These are phyloP conservation scores for Mandrillus leucophaeus DNA, from an alignment of 2,113 vertebrate species.

Conservation along the genomic window DNA sequence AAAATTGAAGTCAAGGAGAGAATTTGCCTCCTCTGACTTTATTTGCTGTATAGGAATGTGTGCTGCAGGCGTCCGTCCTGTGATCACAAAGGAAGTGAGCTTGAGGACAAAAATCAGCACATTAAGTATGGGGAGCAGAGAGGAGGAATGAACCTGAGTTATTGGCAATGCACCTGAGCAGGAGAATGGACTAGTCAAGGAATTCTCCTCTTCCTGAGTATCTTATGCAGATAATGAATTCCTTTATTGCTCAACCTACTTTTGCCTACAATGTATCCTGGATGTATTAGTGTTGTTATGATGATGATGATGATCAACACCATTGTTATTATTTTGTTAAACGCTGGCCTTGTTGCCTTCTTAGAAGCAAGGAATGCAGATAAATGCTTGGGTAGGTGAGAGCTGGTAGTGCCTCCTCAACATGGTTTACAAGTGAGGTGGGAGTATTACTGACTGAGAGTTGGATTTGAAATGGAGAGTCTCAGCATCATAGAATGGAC, in stretches of 20 bases:
- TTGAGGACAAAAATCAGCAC: neutral
- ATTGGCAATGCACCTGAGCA: neutral
- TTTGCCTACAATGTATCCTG: neutral
- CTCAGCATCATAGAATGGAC: neutral
- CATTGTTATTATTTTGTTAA: no score
- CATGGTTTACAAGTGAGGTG: neutral
- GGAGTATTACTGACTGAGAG: neutral
- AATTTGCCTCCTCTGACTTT: neutral
- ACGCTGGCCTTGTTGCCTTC: neutral
- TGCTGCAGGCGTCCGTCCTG: neutral
- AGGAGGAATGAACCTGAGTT: neutral
- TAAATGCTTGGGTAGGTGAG: neutral
- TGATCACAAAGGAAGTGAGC: neutral
- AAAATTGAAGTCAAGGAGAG: neutral
- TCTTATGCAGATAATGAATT: neutral
- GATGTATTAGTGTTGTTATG: neutral
- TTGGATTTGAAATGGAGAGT: neutral
- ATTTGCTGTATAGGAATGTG: no score
- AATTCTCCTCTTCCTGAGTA: neutral
- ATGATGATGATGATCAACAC: neutral
- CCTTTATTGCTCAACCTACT: neutral
- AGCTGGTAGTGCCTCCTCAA: rapidly evolving
- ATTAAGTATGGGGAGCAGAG: neutral
- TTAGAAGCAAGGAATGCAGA: neutral
- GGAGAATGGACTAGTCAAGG: neutral